phyloP scores from a whole-genome alignment of 2,888 invertebrate genomes.

The Euspilapteryx auroguttella region DNA sequence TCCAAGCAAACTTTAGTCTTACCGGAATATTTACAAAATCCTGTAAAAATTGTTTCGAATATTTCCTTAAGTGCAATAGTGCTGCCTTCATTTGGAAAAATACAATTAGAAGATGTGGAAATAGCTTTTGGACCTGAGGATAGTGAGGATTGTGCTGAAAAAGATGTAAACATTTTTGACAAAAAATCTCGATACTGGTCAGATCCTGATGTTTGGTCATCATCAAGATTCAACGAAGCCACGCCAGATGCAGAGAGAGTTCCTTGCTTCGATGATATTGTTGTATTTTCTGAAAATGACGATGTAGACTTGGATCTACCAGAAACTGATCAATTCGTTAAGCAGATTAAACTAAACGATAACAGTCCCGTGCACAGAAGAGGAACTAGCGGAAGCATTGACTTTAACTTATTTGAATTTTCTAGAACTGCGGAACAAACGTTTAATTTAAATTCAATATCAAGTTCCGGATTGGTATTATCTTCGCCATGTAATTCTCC shows the following conservation, averaged over 20 bases:
- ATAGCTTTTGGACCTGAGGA: conserved; percentile 21
- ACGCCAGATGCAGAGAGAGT: conserved; percentile 49
- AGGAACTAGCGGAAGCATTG: too few species aligned
- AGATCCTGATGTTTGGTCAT: conserved; percentile 43
- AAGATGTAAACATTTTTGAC: conserved; percentile 26
- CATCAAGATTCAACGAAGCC: conserved; percentile 35
- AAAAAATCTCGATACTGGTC: conserved; percentile 28
- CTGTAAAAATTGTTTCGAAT: conserved; percentile 20
- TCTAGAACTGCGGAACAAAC: conserved; percentile 13
- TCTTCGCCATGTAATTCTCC: conserved; percentile 13
- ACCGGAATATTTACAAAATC: conserved; percentile 21
- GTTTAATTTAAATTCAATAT: conserved; percentile 15
- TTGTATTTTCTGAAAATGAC: conserved; percentile 25
- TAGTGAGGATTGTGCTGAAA: conserved; percentile 19
- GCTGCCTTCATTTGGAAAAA: conserved; percentile 36
- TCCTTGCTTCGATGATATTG: conserved; percentile 45
- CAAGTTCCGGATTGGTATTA: background rate
- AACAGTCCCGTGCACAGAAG: background rate
- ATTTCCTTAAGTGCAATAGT: conserved; percentile 23
- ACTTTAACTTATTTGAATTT: too few species aligned
- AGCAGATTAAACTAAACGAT: background rate
- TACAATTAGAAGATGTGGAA: conserved; percentile 25
- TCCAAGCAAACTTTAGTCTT: conserved; percentile 39
- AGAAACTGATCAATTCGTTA: conserved; percentile 17
- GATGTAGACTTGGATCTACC: conserved; percentile 27